Evolutionary conservation across 64 coral and sea anemone species (phyloP).

Genomic region (Catalaphyllia jardinei): DNA sequence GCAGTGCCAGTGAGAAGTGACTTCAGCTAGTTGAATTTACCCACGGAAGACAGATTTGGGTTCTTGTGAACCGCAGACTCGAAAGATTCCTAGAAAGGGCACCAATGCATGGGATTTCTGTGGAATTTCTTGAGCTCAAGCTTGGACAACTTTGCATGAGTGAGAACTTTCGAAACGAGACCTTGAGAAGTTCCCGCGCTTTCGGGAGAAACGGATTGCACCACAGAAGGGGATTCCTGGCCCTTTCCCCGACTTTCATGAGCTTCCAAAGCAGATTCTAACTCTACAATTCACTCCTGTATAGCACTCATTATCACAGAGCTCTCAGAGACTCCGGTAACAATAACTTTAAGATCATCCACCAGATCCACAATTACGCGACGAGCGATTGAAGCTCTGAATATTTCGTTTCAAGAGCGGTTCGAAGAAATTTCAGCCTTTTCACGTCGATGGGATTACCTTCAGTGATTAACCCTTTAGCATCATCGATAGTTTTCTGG

Average conservation of each 20-base stretch:
- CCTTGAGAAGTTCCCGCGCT: background rate
- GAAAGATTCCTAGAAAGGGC: conserved; percentile 50
- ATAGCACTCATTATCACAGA: conserved; percentile 1
- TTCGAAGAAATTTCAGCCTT: too few species aligned
- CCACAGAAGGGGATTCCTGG: background rate
- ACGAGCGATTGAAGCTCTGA: background rate
- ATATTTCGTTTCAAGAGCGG: background rate
- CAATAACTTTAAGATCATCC: background rate
- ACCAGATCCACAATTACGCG: background rate
- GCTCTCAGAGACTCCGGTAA: conserved; percentile 12
- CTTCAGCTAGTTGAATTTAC: conserved; percentile 56
- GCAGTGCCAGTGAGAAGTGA: conserved; percentile 18
- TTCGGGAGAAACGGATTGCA: background rate
- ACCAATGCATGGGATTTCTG: background rate
- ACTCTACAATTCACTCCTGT: conserved; percentile 9
- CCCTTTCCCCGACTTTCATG: background rate
- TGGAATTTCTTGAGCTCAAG: conserved; percentile 10
- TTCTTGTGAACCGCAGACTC: conserved; percentile 37
- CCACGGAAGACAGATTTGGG: conserved; percentile 6
- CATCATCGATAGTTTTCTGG: too few species aligned
- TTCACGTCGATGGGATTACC: too few species aligned
- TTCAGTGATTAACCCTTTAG: too few species aligned
- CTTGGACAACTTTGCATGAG: conserved; percentile 7
- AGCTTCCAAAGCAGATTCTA: background rate
- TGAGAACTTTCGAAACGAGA: background rate